Evolutionary conservation across 2,797 vertebrate species (phyloP), one percentile per base, ranked within the genome.

Genomic region (Lerista edwardsae): DNA sequence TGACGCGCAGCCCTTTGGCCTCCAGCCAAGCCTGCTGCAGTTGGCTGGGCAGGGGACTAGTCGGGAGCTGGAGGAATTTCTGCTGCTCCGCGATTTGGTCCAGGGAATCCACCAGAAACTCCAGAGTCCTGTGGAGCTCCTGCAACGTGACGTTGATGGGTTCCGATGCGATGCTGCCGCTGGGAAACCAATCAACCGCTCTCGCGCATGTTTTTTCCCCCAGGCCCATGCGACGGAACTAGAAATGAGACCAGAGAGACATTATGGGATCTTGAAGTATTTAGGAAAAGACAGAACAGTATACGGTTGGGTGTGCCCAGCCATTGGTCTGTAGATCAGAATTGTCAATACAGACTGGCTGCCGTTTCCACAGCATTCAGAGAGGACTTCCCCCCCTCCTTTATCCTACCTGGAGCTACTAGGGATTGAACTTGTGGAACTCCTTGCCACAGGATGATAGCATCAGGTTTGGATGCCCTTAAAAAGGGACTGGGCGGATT

Each of bases 1-100:
- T 95, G 75, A 6, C 84, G 61, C 91, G 91, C 39, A 94, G 91
- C 1, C 84, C 94, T 1, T 80, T 73, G 39, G 92, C 90, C 2
- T 79, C 86, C 25, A 55, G 4, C 6, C 41, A 88, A 15, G 93
- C 79, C 4, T 15, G 36, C 61, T 17, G 15, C 74, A 95, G 79
- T 15, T 81, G 78, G 6, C 0, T 11, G 1, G 77, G 79, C 41
- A 94, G 89, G 4, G 82, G 62, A 0, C 86, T 61, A 0, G 80
- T 71, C 0, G 82, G 86, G 0, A 11, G 78, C 10, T 82, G 69
- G 71, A 91, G 78, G 5, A 84, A 2, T 0, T 19, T 34, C 57
- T 92, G 93, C 14, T 86, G 87, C 2, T 11, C 51, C 61, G 1
- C 44, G 67, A 95, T 89, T 83, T 57, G 65, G 71, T 73, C 75